A percentile compares a stretch with the other conserved stretches of the same genome.
These are phyloP conservation scores for Macaria notata DNA, from an alignment of 2,888 invertebrate species.

Conservation along the genomic window DNA sequence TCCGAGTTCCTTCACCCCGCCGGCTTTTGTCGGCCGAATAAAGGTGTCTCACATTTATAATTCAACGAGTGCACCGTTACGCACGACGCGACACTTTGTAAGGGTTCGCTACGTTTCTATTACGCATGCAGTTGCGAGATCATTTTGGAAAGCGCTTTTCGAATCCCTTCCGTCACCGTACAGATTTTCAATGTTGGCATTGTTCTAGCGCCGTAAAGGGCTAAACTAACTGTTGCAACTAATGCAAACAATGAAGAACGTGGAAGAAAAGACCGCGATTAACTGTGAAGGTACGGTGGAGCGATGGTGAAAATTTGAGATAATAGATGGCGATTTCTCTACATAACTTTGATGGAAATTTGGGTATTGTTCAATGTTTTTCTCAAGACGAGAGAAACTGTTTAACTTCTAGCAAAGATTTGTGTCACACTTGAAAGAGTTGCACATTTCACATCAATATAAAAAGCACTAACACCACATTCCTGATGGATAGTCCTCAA, in stretches of 20 bases:
- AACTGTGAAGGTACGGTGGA: slow-evolving; percentile 3
- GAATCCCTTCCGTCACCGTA: slow-evolving; percentile 23
- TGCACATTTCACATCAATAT: no score
- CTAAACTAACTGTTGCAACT: slow-evolving; percentile 9
- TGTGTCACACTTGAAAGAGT: no score
- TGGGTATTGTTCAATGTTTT: background rate
- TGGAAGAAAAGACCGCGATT: slow-evolving; percentile 9
- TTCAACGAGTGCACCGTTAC: slow-evolving; percentile 76
- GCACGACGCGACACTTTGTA: slow-evolving; percentile 69
- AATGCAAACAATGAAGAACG: slow-evolving; percentile 14
- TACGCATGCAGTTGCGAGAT: slow-evolving; percentile 33
- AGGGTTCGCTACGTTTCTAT: slow-evolving; percentile 26
- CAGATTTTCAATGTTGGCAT: slow-evolving; percentile 26
- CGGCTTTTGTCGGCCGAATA: slow-evolving; percentile 69
- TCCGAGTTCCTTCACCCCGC: slow-evolving; percentile 72
- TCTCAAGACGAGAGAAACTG: background rate
- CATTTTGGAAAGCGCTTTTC: slow-evolving; percentile 35
- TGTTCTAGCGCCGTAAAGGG: slow-evolving; percentile 22
- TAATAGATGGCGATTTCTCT: slow-evolving; percentile 4
- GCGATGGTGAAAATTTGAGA: background rate
- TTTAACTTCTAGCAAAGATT: no score
- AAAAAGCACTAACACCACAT: no score
- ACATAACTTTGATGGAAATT: slow-evolving; percentile 3
- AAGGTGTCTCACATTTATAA: slow-evolving; percentile 73
- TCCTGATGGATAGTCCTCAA: no score